A percentile compares a stretch with the other conserved stretches of the same genome.
These are phyloP conservation scores for Gopherus flavomarginatus DNA, from an alignment of 2,113 vertebrate species.

Conservation along the genomic window DNA sequence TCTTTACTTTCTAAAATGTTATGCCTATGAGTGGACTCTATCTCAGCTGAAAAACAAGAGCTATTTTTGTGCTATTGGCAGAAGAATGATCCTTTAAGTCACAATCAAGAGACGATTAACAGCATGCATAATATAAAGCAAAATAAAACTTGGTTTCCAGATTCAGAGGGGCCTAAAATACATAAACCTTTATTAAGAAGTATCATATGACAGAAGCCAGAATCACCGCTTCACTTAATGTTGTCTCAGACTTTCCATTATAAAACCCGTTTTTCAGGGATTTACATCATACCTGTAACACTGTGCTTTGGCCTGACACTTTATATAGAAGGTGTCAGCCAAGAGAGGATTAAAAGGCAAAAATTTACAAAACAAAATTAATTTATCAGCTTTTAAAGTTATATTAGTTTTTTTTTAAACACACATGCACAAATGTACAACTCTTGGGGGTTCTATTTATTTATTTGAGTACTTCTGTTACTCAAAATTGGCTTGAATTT, in stretches of 20 bases:
- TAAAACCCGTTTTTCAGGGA: slow-evolving; percentile 13
- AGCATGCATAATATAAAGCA: slow-evolving; percentile 39
- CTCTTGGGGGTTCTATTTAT: background rate
- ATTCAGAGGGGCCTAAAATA: slow-evolving; percentile 12
- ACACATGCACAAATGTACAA: background rate
- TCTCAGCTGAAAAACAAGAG: slow-evolving; percentile 18
- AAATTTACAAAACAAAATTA: slow-evolving; percentile 55
- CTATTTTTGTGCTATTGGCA: slow-evolving; percentile 31
- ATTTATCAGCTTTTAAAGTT: slow-evolving; percentile 30
- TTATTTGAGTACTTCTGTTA: background rate
- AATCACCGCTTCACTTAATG: slow-evolving; percentile 41
- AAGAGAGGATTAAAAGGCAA: slow-evolving; percentile 44
- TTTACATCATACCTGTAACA: slow-evolving; percentile 55
- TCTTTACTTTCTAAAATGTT: slow-evolving; percentile 30
- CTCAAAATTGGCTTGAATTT: background rate
- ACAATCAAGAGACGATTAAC: slow-evolving; percentile 35
- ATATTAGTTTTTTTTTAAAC: background rate
- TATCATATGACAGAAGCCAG: slow-evolving; percentile 47
- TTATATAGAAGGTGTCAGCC: slow-evolving; percentile 45
- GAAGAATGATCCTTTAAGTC: slow-evolving; percentile 52
- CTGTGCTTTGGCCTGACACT: slow-evolving; percentile 47
- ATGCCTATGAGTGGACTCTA: background rate
- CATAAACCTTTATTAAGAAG: background rate
- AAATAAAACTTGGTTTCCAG: slow-evolving; percentile 27
- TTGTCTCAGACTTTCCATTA: slow-evolving; percentile 16